Percentiles rank a stretch among this genome's conserved stretches.
Evolutionary conservation across 2,113 vertebrate species (phyloP).

Genomic region (Bujurquina vittata): DNA sequence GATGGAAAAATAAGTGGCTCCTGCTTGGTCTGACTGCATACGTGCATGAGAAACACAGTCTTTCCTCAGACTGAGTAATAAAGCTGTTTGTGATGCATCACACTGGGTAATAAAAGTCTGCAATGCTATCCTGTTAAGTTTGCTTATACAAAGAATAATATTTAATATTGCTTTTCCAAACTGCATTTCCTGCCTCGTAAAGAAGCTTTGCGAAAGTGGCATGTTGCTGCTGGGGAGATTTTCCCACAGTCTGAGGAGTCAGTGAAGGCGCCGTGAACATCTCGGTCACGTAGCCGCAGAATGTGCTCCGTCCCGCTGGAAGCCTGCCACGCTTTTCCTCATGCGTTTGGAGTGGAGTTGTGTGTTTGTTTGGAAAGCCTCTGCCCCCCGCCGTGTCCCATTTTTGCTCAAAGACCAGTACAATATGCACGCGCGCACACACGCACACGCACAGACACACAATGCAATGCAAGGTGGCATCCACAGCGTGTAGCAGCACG

Average conservation of each 20-base stretch:
- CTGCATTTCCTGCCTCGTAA: neutral
- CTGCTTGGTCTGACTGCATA: too few relatives aligned
- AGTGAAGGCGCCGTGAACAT: neutral
- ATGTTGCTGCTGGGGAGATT: neutral
- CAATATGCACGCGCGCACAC: neutral
- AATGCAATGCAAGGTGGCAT: neutral
- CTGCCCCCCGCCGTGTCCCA: neutral
- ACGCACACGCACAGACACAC: neutral
- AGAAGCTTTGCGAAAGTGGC: neutral
- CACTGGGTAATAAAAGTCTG: neutral
- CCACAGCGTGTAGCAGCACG: neutral
- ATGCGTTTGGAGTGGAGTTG: neutral
- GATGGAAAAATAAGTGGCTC: too few relatives aligned
- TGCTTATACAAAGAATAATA: neutral
- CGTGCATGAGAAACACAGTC: accelerated
- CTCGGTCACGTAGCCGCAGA: neutral
- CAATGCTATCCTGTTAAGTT: neutral
- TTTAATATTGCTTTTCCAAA: neutral
- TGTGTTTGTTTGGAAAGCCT: neutral
- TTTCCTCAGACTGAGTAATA: neutral
- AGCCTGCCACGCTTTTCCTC: neutral
- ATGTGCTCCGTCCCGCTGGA: neutral
- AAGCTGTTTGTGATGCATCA: neutral
- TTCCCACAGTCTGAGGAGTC: neutral
- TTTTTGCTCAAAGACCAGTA: neutral